A percentile compares a stretch with the other conserved stretches of the same genome.
Conservation (phyloP, 92 coral and sea anemone species). For the Virgularia gustaviana region DNA sequence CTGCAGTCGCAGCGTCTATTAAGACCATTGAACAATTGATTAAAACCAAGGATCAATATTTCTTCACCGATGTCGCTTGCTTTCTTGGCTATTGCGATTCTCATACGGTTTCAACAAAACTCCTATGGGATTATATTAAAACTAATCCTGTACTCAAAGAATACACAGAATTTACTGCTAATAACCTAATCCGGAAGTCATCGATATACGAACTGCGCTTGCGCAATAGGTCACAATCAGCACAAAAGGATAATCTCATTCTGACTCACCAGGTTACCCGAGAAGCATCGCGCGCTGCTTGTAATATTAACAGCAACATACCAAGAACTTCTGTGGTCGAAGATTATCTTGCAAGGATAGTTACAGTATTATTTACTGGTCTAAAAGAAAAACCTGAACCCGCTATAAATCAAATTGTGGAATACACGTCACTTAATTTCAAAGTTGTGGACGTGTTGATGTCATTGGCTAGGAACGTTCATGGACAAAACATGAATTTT, state of each 20-base stretch:
- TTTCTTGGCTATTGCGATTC: conserved; percentile 59
- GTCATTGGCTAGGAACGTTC: background rate
- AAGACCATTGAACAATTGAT: conserved; percentile 55
- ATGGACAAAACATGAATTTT: background rate
- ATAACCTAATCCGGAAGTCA: conserved; percentile 57
- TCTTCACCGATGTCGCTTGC: conserved; percentile 60
- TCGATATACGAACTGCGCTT: conserved; percentile 58
- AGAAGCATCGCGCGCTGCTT: conserved; percentile 64
- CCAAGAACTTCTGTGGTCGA: conserved; percentile 4
- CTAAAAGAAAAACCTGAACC: conserved; percentile 1
- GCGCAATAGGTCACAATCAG: too few relatives aligned
- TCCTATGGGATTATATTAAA: conserved; percentile 47
- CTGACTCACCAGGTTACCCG: conserved; percentile 67
- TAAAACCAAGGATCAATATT: conserved; percentile 33
- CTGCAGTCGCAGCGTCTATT: conserved; percentile 61
- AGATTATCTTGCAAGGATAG: conserved; percentile 54
- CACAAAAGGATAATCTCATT: conserved; percentile 41
- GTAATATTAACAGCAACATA: conserved; percentile 47
- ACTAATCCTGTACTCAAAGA: conserved; percentile 38
- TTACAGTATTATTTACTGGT: conserved; percentile 23
- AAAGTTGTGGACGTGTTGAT: conserved; percentile 34
- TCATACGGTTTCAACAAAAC: conserved; percentile 53
- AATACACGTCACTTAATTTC: conserved; percentile 14
- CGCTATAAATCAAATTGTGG: conserved; percentile 11
- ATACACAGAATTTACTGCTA: conserved; percentile 54